Percentiles rank a stretch among this genome's conserved stretches.
phyloP scores from a whole-genome alignment of 1,140 invertebrate genomes.

The Drosophila erecta region DNA sequence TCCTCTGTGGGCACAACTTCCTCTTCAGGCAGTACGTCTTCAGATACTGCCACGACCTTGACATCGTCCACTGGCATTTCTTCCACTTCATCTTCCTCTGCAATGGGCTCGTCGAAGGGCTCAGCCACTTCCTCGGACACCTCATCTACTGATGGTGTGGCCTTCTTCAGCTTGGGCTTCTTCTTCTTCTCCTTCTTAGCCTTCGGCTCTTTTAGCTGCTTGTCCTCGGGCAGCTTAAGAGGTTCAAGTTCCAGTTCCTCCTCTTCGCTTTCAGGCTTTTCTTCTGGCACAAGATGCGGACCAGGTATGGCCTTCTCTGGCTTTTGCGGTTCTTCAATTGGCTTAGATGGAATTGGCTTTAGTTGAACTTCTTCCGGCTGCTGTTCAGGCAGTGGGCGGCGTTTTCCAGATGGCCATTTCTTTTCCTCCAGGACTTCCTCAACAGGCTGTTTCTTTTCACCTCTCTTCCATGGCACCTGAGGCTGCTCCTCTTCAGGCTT shows the following conservation, averaged over 20 bases:
- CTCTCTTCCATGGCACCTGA: slow-evolving; percentile 79
- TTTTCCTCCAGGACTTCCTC: slow-evolving; percentile 84
- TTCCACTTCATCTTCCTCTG: slow-evolving; percentile 84
- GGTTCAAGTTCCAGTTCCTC: slow-evolving; percentile 67
- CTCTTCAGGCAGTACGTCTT: slow-evolving; percentile 74
- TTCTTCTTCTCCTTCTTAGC: slow-evolving; percentile 80
- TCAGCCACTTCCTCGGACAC: slow-evolving; percentile 74
- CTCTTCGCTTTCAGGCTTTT: slow-evolving; percentile 63
- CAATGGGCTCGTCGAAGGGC: slow-evolving; percentile 77
- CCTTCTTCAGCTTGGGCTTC: slow-evolving; percentile 79
- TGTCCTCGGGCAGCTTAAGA: slow-evolving; percentile 64
- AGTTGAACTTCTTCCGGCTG: slow-evolving; percentile 85
- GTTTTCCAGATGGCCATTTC: slow-evolving; percentile 84
- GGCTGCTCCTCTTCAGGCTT: slow-evolving; percentile 74
- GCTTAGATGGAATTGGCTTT: slow-evolving; percentile 85
- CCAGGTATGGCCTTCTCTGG: slow-evolving; percentile 74
- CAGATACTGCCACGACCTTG: slow-evolving; percentile 73
- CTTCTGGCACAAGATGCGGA: slow-evolving; percentile 70
- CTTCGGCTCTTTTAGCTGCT: slow-evolving; percentile 58
- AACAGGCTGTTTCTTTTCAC: slow-evolving; percentile 77
- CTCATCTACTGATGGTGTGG: slow-evolving; percentile 76
- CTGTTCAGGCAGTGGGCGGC: slow-evolving; percentile 81
- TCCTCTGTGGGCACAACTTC: slow-evolving; percentile 68
- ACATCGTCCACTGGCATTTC: slow-evolving; percentile 73
- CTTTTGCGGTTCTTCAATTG: slow-evolving; percentile 66